Evolutionary conservation across 2,888 invertebrate species (phyloP).

Genomic region (Plebejus anna): DNA sequence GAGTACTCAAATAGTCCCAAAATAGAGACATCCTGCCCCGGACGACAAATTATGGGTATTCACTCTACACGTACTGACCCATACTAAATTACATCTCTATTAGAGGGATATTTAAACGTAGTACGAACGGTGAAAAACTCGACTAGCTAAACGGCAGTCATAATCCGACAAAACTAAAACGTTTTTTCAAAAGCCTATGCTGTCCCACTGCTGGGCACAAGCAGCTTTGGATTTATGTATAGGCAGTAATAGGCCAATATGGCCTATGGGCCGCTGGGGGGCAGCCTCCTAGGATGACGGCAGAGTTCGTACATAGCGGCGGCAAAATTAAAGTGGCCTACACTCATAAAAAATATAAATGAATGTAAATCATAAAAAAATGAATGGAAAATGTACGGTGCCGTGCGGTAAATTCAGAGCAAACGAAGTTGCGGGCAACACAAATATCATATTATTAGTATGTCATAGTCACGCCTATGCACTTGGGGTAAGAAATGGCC

Average conservation of each 20-base stretch:
- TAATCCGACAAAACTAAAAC: not conserved
- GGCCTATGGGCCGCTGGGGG: no score
- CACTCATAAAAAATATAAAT: no score
- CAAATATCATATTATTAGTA: not conserved
- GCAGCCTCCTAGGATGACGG: no score
- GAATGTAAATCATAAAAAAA: no score
- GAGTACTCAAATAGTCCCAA: conserved; percentile 11
- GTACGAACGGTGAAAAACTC: not conserved
- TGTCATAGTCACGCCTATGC: not conserved
- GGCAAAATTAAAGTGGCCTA: no score
- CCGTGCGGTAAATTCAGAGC: no score
- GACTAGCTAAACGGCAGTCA: not conserved
- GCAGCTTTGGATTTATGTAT: no score
- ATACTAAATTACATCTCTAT: conserved; percentile 17
- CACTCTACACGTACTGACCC: not conserved
- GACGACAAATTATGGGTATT: conserved; percentile 18
- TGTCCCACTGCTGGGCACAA: no score
- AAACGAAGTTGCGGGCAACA: not conserved
- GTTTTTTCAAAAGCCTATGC: no score
- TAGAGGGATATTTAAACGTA: not conserved
- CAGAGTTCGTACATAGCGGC: no score
- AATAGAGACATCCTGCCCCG: conserved; percentile 26
- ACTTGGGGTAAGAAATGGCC: not conserved
- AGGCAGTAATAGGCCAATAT: no score
- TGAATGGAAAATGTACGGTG: no score